These are phyloP conservation scores for Microcebus murinus DNA, from an alignment of 2,113 vertebrate genomes.

Conservation along the genomic window DNA sequence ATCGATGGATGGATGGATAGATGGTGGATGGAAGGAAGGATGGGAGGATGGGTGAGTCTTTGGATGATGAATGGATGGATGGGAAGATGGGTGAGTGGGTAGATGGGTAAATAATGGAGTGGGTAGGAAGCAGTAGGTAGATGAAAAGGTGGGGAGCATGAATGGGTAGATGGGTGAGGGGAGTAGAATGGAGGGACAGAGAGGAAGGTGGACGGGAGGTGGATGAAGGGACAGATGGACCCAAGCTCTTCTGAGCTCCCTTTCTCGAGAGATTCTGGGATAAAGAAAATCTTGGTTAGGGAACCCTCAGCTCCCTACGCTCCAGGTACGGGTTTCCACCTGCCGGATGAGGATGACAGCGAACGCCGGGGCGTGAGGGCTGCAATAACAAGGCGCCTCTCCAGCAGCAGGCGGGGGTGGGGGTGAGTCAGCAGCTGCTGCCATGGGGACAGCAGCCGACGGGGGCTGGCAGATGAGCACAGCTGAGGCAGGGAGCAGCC, in stretches of 20 bases:
- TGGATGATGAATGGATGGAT: background rate
- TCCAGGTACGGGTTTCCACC: background rate
- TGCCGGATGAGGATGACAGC: background rate
- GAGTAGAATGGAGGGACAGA: background rate
- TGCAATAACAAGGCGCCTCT: background rate
- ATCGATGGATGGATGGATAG: too few relatives aligned
- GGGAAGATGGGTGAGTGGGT: too few relatives aligned
- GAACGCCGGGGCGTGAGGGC: rapidly evolving
- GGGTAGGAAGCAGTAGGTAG: too few relatives aligned
- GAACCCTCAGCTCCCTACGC: background rate
- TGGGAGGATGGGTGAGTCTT: too few relatives aligned
- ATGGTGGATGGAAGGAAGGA: too few relatives aligned
- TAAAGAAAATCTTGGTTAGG: background rate
- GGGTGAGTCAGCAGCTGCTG: conserved; percentile 8
- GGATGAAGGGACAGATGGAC: background rate
- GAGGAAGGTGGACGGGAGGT: background rate
- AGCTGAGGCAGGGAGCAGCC: rapidly evolving
- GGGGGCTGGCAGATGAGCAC: background rate
- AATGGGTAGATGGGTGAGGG: background rate
- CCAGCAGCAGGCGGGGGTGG: background rate
- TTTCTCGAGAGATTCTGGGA: background rate
- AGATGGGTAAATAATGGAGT: background rate
- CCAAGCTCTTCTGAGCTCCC: background rate
- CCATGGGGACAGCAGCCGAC: too few relatives aligned
- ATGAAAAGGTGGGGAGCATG: background rate